Conservation (phyloP, 2,797 vertebrate species). For the Sciurus vulgaris region DNA sequence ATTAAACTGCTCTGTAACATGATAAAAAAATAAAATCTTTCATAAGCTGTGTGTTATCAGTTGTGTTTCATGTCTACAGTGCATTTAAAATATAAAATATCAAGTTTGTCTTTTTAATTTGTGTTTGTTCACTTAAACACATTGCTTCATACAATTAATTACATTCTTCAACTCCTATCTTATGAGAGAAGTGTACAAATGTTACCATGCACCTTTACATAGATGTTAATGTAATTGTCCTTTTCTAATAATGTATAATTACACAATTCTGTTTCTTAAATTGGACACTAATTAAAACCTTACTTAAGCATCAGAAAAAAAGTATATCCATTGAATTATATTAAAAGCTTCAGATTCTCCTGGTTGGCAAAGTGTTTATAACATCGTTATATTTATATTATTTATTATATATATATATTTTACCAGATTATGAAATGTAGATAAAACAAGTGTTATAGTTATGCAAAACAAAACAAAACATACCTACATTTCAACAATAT, state of each 20-base stretch:
- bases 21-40: conserved; percentile 49
- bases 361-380: conserved; percentile 65
- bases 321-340: conserved; percentile 17
- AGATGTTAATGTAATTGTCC: conserved; percentile 42
- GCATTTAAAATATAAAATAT: conserved; percentile 52
- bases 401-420: conserved; percentile 57
- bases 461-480: conserved; percentile 54
- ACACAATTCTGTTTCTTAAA: conserved; percentile 64
- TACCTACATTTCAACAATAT: conserved; percentile 56
- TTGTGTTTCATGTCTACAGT: conserved; percentile 7
- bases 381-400: conserved; percentile 31
- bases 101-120: conserved; percentile 52
- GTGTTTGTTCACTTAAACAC: conserved; percentile 50
- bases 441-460: conserved; percentile 62
- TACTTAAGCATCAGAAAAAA: conserved; percentile 46
- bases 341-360: conserved; percentile 70
- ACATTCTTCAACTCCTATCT: conserved; percentile 31
- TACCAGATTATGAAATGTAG: conserved; percentile 57
- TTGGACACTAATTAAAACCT: conserved; percentile 58
- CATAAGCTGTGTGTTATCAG: neutral
- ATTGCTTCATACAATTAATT: conserved; percentile 17
- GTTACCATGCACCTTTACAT: neutral
- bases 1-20: conserved; percentile 9
- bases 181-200: conserved; percentile 10
- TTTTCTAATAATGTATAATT: conserved; percentile 26